Evolutionary conservation across 1,140 invertebrate species (phyloP).

Genomic region (Tachypleus tridentatus): DNA sequence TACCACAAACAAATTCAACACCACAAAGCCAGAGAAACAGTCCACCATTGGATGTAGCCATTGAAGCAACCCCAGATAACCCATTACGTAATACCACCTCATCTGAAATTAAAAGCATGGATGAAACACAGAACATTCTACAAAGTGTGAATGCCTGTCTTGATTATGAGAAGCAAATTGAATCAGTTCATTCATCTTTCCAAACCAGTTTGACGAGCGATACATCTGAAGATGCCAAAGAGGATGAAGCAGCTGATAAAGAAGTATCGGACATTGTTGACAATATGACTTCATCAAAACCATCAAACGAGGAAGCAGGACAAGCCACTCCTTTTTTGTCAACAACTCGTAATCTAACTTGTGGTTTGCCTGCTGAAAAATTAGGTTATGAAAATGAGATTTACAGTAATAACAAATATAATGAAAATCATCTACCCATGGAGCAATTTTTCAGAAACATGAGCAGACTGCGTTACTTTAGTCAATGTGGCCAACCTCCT

Average conservation of each 20-base stretch:
- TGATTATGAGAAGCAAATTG: too few relatives aligned
- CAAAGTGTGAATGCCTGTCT: too few relatives aligned
- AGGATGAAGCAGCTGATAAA: constrained; percentile 14
- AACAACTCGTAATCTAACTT: constrained; percentile 13
- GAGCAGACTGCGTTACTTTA: constrained; percentile 47
- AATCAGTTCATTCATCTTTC: too few relatives aligned
- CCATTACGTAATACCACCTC: too few relatives aligned
- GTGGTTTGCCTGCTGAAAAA: neutral
- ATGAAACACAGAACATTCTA: too few relatives aligned
- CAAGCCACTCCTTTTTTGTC: constrained; percentile 15
- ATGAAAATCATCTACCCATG: constrained; percentile 26
- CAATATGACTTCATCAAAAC: neutral
- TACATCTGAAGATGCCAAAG: constrained; percentile 9
- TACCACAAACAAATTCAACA: neutral
- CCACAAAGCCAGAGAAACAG: constrained; percentile 1
- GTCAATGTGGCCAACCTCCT: constrained; percentile 39
- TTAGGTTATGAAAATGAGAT: too few relatives aligned
- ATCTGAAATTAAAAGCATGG: too few relatives aligned
- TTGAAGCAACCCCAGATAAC: constrained; percentile 66
- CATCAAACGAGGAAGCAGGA: neutral
- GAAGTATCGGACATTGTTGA: constrained; percentile 14
- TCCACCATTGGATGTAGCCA: constrained; percentile 46
- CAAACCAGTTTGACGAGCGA: too few relatives aligned
- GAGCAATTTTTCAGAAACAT: constrained; percentile 49
- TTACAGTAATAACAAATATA: too few relatives aligned